phyloP scores from a whole-genome alignment of 2,113 vertebrate species.

The Siniperca knerii region DNA sequence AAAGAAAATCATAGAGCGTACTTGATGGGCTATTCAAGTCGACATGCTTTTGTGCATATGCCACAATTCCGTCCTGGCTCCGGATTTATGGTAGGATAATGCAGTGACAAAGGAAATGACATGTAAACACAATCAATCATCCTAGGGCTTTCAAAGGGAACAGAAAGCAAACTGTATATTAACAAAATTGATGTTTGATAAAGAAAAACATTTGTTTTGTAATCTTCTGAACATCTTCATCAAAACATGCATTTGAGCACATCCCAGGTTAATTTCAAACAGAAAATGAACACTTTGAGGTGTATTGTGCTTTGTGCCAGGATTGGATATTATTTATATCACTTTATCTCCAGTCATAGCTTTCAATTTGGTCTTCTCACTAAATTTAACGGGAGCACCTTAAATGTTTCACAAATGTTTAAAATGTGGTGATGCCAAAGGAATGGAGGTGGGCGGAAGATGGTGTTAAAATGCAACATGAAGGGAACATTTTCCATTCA shows the following conservation, averaged over 20 bases:
- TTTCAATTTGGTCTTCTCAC: constrained; percentile 25
- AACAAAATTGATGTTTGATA: constrained; percentile 58
- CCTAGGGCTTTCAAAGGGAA: constrained; percentile 37
- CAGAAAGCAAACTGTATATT: constrained; percentile 58
- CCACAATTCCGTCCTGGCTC: constrained; percentile 48
- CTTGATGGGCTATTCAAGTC: constrained; percentile 67
- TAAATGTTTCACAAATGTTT: constrained; percentile 43
- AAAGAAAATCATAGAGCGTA: constrained; percentile 52
- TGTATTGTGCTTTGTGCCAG: constrained; percentile 27
- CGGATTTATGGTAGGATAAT: constrained; percentile 57
- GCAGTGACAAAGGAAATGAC: constrained; percentile 51
- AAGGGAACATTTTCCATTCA: constrained; percentile 33
- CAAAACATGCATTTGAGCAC: constrained; percentile 1
- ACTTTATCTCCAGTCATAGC: constrained; percentile 11
- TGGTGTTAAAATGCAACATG: constrained; percentile 15
- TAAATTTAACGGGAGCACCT: constrained; percentile 34
- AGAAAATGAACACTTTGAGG: constrained; percentile 1
- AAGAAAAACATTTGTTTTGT: constrained; percentile 42
- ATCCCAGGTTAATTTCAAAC: constrained; percentile 24
- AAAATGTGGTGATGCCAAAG: constrained; percentile 22
- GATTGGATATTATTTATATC: constrained; percentile 34
- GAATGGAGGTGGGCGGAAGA: constrained; percentile 10
- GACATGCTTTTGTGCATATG: constrained; percentile 68
- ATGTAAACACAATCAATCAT: constrained; percentile 58
- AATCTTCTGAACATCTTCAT: constrained; percentile 27